A percentile compares a stretch with the other conserved stretches of the same genome.
Conservation (phyloP, 1,140 invertebrate species). For the Luehdorfia chinensis region DNA sequence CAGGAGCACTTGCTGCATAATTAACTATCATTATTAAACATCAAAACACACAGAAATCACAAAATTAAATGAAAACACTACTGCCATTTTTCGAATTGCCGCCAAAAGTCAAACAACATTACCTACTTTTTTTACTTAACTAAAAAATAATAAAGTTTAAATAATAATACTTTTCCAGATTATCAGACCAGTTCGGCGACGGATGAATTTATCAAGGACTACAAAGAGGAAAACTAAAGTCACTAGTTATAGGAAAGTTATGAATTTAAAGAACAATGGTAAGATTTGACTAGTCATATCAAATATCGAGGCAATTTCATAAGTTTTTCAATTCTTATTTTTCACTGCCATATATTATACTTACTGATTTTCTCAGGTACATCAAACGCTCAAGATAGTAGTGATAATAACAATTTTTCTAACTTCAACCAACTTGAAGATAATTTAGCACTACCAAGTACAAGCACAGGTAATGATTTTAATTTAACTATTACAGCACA, state of each 20-base stretch:
- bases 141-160: too few species aligned
- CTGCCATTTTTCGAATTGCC: too few species aligned
- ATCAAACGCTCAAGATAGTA: constrained; percentile 49
- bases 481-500: too few species aligned
- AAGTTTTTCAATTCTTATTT: constrained; percentile 7
- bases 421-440: constrained; percentile 55
- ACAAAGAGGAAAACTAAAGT: constrained; percentile 66
- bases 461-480: constrained; percentile 76
- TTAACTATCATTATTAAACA: too few species aligned
- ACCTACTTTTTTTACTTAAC: too few species aligned
- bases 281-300: constrained; percentile 8
- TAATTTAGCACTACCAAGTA: constrained; percentile 76
- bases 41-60: too few species aligned
- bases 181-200: constrained; percentile 52
- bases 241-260: constrained; percentile 53
- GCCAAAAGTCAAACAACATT: too few species aligned
- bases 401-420: constrained; percentile 56
- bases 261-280: constrained; percentile 64
- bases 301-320: neutral
- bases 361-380: too few species aligned
- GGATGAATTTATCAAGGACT: constrained; percentile 56
- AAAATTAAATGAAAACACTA: too few species aligned
- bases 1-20: too few species aligned
- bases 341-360: too few species aligned
- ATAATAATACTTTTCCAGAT: too few species aligned